Evolutionary conservation across 2,888 invertebrate genomes (phyloP).

Genomic region (Venustoraphidia nigricollis): DNA sequence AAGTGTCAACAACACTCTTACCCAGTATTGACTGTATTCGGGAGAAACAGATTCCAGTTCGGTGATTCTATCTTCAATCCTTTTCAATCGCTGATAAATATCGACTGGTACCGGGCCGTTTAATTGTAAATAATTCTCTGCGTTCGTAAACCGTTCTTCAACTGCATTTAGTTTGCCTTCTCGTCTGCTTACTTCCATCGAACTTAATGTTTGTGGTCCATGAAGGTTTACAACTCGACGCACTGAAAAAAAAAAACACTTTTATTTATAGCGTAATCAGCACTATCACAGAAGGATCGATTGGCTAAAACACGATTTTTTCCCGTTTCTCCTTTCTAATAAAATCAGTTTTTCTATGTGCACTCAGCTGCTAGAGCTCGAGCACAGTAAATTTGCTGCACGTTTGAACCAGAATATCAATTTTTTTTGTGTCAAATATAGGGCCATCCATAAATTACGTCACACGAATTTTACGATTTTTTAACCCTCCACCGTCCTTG

Average conservation of each 20-base stretch:
- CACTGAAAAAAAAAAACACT: constrained; percentile 33
- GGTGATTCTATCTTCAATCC: constrained; percentile 57
- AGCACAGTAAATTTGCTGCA: too few relatives aligned
- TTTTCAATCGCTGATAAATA: constrained; percentile 52
- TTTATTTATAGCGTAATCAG: too few relatives aligned
- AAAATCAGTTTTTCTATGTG: too few relatives aligned
- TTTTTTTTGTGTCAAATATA: too few relatives aligned
- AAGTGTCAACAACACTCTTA: constrained; percentile 16
- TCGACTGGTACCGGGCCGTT: constrained; percentile 39
- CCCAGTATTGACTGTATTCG: constrained; percentile 60
- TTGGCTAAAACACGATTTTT: too few relatives aligned
- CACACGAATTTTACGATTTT: too few relatives aligned
- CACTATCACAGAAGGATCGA: too few relatives aligned
- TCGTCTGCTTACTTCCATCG: constrained; percentile 29
- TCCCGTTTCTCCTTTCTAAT: too few relatives aligned
- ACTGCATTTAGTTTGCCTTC: constrained; percentile 36
- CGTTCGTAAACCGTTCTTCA: constrained; percentile 47
- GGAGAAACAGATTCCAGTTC: constrained; percentile 62
- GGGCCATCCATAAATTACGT: too few relatives aligned
- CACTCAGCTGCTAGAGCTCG: too few relatives aligned
- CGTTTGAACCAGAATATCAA: too few relatives aligned
- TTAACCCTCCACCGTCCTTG: too few relatives aligned
- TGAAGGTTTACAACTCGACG: constrained; percentile 52
- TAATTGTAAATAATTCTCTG: constrained; percentile 45
- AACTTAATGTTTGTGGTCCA: constrained; percentile 42